Evolutionary conservation across 2,888 invertebrate genomes (phyloP), one percentile per base, ranked within the genome.

Genomic region (Acronicta alni): DNA sequence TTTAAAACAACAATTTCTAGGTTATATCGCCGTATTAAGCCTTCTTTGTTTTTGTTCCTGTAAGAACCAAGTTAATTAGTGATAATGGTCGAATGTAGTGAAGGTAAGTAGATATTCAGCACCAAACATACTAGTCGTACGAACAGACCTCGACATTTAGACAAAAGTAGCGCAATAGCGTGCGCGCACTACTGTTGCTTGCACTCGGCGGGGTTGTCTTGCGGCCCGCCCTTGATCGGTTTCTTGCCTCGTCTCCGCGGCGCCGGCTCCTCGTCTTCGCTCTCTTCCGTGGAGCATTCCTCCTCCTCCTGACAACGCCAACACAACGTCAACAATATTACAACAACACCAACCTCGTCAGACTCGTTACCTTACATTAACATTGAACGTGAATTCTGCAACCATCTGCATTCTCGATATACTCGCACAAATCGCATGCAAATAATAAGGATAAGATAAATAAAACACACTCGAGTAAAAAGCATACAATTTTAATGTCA

Each of bases 171-270:
- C 64, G 67, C 59, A 35, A 41, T 18, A 38, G 39, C 10, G 41
- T 20, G 35, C 1, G 45, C 46, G 45, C 30, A 82, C 93, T 96
- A 97, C 93, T 97, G 97, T 81, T 96, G 96, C 88, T 96, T 96
- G 94, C 97, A 97, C 79, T 97, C 97, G 68, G 95, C 95, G 58
- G 96, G 95, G 83, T 92, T 93, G 38, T 90, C 87, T 18, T 70
- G 75, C 7, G 67, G 42, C 6, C 57, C 64, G 10, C 64, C 72
- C 70, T 90, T 91, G 73, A 59, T 67, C 35, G 81, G 72, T 62
- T 89, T 89, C 89, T 87, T 93, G 83, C 74, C 85, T 79, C 90
- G 93, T 85, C 90, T 88, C 78, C 91, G 80, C 60, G 91, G 88
- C 55, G 90, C 86, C 3, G 91, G 92, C 72, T 95, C 95, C 54